Percentiles rank a stretch among this genome's conserved stretches.
phyloP scores from a whole-genome alignment of 2,113 vertebrate genomes.

The Coturnix japonica region DNA sequence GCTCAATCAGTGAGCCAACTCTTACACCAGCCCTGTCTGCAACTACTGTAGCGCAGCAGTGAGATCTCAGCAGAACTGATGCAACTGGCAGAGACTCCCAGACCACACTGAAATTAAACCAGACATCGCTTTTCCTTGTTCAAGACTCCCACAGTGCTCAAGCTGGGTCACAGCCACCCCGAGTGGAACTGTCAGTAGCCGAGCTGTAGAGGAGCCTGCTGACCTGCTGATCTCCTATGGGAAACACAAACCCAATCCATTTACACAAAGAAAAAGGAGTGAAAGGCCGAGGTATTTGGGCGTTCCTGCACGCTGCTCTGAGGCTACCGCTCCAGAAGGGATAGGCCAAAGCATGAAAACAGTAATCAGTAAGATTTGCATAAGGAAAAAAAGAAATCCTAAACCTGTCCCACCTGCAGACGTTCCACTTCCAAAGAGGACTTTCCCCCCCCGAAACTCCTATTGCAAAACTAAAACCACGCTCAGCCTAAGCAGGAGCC shows the following conservation, averaged over 20 bases:
- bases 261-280: neutral
- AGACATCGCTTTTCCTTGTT: neutral
- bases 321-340: neutral
- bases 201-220: neutral
- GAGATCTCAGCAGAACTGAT: neutral
- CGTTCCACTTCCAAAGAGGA: neutral
- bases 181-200: neutral
- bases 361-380: conserved; percentile 38
- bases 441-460: neutral
- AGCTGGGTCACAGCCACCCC: neutral
- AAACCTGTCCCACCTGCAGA: conserved; percentile 37
- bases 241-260: neutral
- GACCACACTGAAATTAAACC: fast-evolving
- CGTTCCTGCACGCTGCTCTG: neutral
- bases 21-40: neutral
- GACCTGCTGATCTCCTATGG: neutral
- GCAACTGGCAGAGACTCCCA: neutral
- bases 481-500: neutral
- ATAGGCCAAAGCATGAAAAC: conserved; percentile 24
- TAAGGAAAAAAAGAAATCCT: neutral
- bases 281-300: neutral
- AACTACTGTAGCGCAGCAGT: neutral
- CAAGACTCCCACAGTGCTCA: neutral
- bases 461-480: neutral
- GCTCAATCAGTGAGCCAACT: neutral